Evolutionary conservation across 2,888 invertebrate genomes (phyloP).

Genomic region (Scelioninae gen. 1): DNA sequence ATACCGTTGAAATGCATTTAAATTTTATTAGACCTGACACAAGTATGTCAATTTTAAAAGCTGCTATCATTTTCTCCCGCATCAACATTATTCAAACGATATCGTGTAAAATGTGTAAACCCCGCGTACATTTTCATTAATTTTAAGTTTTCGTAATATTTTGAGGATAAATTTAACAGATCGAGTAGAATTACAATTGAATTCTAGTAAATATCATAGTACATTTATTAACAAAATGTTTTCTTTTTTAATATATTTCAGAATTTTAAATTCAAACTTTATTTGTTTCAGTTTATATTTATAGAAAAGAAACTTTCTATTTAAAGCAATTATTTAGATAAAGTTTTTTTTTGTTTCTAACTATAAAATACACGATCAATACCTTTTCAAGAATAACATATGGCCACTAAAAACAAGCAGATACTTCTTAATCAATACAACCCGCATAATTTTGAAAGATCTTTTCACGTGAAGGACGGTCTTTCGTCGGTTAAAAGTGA

Average conservation of each 20-base stretch:
- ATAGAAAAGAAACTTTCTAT: too few species aligned
- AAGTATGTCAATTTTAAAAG: constrained; percentile 36
- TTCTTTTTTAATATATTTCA: too few species aligned
- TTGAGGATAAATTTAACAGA: neutral
- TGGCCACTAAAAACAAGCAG: constrained; percentile 13
- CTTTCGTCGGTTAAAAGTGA: too few species aligned
- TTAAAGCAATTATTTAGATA: too few species aligned
- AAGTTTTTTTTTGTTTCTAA: neutral
- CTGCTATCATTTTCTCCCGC: constrained; percentile 60
- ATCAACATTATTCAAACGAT: constrained; percentile 59
- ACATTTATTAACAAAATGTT: too few species aligned
- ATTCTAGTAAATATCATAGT: too few species aligned
- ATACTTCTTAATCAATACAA: constrained; percentile 12
- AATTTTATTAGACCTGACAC: constrained; percentile 34
- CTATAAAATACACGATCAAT: constrained; percentile 14
- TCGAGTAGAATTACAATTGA: too few species aligned
- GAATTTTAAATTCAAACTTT: too few species aligned
- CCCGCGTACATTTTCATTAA: constrained; percentile 15
- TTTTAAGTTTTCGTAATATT: constrained; percentile 3
- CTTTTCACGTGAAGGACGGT: constrained; percentile 20
- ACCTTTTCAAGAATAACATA: constrained; percentile 11
- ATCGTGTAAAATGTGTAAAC: constrained; percentile 7
- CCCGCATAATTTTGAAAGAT: constrained; percentile 31
- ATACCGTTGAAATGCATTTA: constrained; percentile 14
- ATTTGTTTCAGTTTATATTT: too few species aligned